Percentiles rank a stretch among this genome's conserved stretches.
phyloP scores from a whole-genome alignment of 2,797 vertebrate genomes.

The Enteromius viviparus region DNA sequence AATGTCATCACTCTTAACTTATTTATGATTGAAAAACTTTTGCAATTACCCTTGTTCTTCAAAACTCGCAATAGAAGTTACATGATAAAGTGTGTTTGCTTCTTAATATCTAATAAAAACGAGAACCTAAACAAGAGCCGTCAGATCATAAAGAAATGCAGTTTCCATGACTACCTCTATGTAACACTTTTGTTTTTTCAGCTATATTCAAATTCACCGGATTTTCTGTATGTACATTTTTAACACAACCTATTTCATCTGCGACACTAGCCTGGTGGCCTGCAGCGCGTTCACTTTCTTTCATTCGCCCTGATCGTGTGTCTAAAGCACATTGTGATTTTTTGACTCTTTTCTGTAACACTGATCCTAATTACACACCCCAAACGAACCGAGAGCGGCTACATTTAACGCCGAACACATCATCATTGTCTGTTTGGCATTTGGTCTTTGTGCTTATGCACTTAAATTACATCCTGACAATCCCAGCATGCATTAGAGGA shows the following conservation, averaged over 20 bases:
- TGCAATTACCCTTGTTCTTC: background rate
- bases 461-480: constrained; percentile 88
- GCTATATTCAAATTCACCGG: background rate
- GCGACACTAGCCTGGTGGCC: background rate
- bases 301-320: constrained; percentile 37
- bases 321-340: constrained; percentile 52
- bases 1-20: constrained; percentile 2
- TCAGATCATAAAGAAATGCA: constrained; percentile 22
- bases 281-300: constrained; percentile 35
- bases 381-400: constrained; percentile 74
- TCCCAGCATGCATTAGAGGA: constrained; percentile 78
- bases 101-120: background rate
- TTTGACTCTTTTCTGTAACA: constrained; percentile 78
- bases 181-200: background rate
- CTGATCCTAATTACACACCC: constrained; percentile 83
- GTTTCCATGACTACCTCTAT: constrained; percentile 31
- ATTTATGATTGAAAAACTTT: constrained; percentile 7
- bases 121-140: background rate
- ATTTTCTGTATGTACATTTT: background rate
- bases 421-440: constrained; percentile 84
- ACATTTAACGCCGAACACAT: constrained; percentile 81
- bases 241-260: background rate
- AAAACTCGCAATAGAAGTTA: background rate
- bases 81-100: constrained; percentile 7
- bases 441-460: constrained; percentile 84